Evolutionary conservation across 1,140 invertebrate species (phyloP), one percentile per base, ranked within the genome.

Genomic region (Bombus impatiens): DNA sequence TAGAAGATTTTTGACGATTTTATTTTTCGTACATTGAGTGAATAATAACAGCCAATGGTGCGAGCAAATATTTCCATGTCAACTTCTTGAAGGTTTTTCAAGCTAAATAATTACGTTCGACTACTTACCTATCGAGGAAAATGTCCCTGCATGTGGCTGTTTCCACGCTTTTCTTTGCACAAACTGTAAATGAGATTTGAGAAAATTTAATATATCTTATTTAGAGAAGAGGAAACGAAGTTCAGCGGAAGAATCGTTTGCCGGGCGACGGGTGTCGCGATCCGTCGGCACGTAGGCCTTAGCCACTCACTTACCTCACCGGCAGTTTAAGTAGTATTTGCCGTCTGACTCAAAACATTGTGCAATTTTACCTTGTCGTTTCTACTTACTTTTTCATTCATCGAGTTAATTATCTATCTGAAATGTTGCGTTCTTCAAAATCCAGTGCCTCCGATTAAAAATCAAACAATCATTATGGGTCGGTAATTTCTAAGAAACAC

Each of bases 201-300:
- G 22, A 0, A 35, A 74, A 35, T 68, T 57, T 0, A 8, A 70
- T 28, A 22, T n/a, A 74, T 0, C 44, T 40, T 72, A 32, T 18
- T 44, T 2, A 44, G 42, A 79, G n/a, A 47, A n/a, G 35, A 67
- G 67, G 37, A 37, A 74, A 65, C 8, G 25, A 77, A 59, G 57
- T 79, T 70, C 13, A 4, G 22, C 1, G 4, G 62, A 53, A 40
- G 65, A 59, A 78, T 65, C 25, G 62, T 82, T 82, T 32, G 75
- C 70, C 53, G 12, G 83, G 91, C 92, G 92, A 93, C 92, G 92
- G 92, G 76, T 86, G 62, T 75, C 87, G 91, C 86, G 81, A 90
- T 88, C 92, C 92, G 92, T 90, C 92, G 92, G 92, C 88, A 88
- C 68, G 72, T 90, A 81, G 86, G 57, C 71, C 18, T 65, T 25